phyloP scores from a whole-genome alignment of 23 tunicate species.

The Styela plicata region DNA sequence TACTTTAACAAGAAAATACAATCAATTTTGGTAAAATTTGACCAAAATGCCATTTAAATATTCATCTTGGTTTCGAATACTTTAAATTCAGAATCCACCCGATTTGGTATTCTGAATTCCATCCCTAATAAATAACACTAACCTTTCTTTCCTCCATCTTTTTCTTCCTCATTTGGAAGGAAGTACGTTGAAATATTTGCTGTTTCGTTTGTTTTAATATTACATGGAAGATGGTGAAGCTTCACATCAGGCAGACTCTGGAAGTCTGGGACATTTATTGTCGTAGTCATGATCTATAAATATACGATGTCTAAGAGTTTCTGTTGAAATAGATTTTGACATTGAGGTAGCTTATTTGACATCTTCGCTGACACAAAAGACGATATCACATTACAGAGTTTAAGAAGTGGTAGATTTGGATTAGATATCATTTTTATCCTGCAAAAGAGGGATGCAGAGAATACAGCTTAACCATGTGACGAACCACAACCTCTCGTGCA shows the following conservation, averaged over 20 bases:
- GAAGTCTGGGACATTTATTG: neutral
- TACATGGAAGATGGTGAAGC: conserved; percentile 85
- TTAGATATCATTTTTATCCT: no score
- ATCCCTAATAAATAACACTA: neutral
- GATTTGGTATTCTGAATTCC: no score
- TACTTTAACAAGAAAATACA: no score
- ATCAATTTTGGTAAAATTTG: no score
- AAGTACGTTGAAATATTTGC: conserved; percentile 68
- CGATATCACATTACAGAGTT: no score
- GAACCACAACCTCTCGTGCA: no score
- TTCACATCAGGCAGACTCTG: neutral
- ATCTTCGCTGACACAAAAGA: no score
- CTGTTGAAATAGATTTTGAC: neutral
- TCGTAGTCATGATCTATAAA: neutral
- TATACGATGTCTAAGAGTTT: no score
- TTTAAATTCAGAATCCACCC: no score
- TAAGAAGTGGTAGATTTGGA: no score
- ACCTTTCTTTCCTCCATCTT: conserved; percentile 11
- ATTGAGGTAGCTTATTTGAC: neutral
- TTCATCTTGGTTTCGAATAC: no score
- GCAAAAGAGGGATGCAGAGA: neutral
- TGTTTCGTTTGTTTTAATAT: conserved; percentile 43
- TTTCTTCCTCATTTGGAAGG: conserved; percentile 18
- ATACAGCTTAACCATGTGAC: neutral
- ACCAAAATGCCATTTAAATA: no score